phyloP scores from a whole-genome alignment of 2,113 vertebrate genomes.

The Xiphorhynchus elegans region DNA sequence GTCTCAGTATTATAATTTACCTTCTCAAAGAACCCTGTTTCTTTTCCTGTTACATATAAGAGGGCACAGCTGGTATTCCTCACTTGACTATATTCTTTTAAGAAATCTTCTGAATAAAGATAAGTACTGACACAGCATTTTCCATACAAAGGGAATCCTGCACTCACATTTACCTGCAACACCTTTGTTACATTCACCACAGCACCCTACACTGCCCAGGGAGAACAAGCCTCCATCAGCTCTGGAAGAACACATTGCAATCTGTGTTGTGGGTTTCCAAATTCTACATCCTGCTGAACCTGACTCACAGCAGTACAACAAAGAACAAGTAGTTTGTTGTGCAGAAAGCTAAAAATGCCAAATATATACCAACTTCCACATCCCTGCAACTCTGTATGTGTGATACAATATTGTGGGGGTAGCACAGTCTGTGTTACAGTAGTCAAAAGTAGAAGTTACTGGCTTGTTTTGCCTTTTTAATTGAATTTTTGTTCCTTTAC shows the following conservation, averaged over 20 bases:
- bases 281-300: neutral
- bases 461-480: neutral
- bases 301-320: neutral
- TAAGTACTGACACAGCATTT: neutral
- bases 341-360: neutral
- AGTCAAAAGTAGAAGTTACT: neutral
- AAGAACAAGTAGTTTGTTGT: neutral
- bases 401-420: neutral
- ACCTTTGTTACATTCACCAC: neutral
- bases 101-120: neutral
- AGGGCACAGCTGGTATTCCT: neutral
- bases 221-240: neutral
- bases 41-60: neutral
- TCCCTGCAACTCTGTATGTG: neutral
- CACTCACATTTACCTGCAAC: neutral
- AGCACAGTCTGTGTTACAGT: neutral
- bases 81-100: neutral
- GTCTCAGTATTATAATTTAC: neutral
- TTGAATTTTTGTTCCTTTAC: neutral
- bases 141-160: neutral
- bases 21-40: neutral
- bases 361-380: neutral
- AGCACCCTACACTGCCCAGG: neutral
- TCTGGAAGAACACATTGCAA: neutral
- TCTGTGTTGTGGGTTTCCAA: neutral